Percentiles rank a stretch among this genome's conserved stretches.
These are phyloP conservation scores for Siderastrea radians DNA, from an alignment of 92 coral and sea anemone genomes.

Conservation along the genomic window DNA sequence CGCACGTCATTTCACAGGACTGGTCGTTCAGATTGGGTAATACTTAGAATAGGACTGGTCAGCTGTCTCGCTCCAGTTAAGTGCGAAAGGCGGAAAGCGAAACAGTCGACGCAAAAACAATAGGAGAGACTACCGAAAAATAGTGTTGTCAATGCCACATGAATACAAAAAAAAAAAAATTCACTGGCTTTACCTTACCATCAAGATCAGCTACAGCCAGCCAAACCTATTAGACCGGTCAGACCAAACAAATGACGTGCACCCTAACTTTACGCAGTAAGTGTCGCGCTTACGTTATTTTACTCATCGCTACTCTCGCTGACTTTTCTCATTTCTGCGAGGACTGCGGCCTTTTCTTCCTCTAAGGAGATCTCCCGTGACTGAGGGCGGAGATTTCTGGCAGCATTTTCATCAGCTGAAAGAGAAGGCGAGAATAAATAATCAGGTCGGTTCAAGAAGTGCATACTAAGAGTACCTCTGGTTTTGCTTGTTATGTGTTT, in stretches of 20 bases:
- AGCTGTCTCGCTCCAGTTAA: too few species aligned
- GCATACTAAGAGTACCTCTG: too few species aligned
- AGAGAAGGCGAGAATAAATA: not conserved
- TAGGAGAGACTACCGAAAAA: not conserved
- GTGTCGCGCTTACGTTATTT: not conserved
- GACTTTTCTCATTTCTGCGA: slow-evolving; percentile 76
- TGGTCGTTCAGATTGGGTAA: too few species aligned
- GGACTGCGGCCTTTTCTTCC: slow-evolving; percentile 87
- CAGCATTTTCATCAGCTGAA: slow-evolving; percentile 56
- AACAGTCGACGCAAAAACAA: not conserved
- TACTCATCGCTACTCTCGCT: slow-evolving; percentile 32
- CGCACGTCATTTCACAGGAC: not conserved
- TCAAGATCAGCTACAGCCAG: not conserved
- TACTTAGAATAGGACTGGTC: too few species aligned
- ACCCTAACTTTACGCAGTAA: not conserved
- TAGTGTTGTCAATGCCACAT: not conserved
- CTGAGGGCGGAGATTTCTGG: slow-evolving; percentile 80
- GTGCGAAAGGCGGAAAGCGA: not conserved
- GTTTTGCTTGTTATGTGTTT: too few species aligned
- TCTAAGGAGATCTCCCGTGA: slow-evolving; percentile 82
- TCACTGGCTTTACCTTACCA: not conserved
- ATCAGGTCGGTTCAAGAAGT: not conserved
- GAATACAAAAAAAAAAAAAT: not conserved
- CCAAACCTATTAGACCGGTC: not conserved
- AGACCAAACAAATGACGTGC: not conserved